Base-by-base conservation (phyloP, 2,888 invertebrate species). In the Yponomeuta plumbellus region DNA sequence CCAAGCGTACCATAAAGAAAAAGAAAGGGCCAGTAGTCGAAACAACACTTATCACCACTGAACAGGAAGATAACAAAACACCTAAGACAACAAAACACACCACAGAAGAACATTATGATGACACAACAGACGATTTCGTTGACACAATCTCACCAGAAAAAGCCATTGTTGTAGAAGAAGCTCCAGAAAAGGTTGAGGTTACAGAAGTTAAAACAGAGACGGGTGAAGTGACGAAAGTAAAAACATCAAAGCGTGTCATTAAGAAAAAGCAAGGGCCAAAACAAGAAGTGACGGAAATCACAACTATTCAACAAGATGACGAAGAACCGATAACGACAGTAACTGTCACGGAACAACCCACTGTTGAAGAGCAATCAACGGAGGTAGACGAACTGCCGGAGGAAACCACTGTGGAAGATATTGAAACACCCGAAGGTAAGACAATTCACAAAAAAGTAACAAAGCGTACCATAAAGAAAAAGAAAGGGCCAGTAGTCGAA, bases 111-210 rank as follows among this genome's bases (percentile, higher is more conserved):
- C 26, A 62, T 21, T 61, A 13, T 5, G 44, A 59, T 10, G 63
- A 66, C 39, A 59, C 67, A 68, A 40, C 69, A 69, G 22, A 62
- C 17, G 74, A 66, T 13, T 64, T 66, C 10, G 69, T 69, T 20
- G 22, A 64, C 17, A 57, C 44, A 11, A 17, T 56, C 17, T 10
- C 76, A 64, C 26, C 68, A 74, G 79, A 85, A 76, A 70, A 11
- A 2, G 34, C 65, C 13, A 57, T 40, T 57, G 11, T 62, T 26
- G 34, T 68, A 5, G 65, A 67, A 39, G 61, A 67, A 69, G 72
- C 81, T 23, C 86, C 90, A 39, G 84, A 86, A 73, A 76, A 84
- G 69, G 81, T 88, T 1, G 80, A 85, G 70, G 76, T 84, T 2
- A 75, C 76, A 0, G 79, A 80, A 66, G 75, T 80, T 56, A 70